These are phyloP conservation scores for Gymnothorax reevesii DNA, from an alignment of 2,797 vertebrate species.

Conservation along the genomic window DNA sequence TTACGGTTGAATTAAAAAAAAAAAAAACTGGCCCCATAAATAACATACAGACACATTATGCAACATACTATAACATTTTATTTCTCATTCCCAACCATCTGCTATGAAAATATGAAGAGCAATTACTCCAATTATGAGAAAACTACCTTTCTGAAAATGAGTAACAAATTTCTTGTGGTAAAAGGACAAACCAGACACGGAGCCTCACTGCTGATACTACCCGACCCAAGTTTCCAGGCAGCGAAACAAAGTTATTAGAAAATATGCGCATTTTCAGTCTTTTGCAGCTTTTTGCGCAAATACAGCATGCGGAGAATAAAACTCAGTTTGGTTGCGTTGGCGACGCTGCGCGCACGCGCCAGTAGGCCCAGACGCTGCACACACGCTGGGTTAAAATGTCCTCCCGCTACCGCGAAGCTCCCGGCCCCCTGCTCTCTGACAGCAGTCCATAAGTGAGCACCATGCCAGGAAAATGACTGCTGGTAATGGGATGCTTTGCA, in stretches of 20 bases:
- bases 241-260: not conserved
- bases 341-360: not conserved
- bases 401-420: not conserved
- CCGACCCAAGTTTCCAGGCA: not conserved
- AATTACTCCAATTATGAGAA: not conserved
- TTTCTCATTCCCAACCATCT: not conserved
- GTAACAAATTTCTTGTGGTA: too few species aligned
- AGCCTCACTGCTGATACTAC: too few species aligned
- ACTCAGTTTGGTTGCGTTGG: not conserved
- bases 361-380: not conserved
- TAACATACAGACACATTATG: not conserved
- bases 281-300: not conserved
- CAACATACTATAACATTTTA: not conserved
- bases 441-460: constrained; percentile 20
- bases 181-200: too few species aligned
- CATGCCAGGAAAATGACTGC: constrained; percentile 21
- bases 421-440: constrained; percentile 12
- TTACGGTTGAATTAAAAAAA: not conserved
- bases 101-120: constrained; percentile 10
- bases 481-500: constrained; percentile 22
- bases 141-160: not conserved
- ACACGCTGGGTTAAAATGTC: constrained; percentile 13
- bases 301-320: not conserved
- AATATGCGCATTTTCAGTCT: too few species aligned
- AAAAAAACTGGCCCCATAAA: not conserved